These are phyloP conservation scores for Callionymus lyra DNA, from an alignment of 2,113 vertebrate genomes.

Conservation along the genomic window DNA sequence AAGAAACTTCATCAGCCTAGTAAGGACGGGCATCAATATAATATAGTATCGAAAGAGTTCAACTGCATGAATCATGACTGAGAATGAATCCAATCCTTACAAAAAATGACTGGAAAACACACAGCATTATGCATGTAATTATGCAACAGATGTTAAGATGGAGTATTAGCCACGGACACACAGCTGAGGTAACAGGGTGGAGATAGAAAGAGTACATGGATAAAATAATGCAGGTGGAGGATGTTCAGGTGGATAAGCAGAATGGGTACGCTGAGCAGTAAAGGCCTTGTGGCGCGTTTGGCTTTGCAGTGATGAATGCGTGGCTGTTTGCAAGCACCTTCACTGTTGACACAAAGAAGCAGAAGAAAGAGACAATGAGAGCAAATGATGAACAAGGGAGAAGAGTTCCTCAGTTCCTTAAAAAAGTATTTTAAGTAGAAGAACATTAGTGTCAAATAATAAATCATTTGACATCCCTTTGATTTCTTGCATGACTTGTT, in stretches of 20 bases:
- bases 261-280: conserved; percentile 36
- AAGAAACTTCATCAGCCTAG: no score
- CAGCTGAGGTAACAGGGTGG: conserved; percentile 10
- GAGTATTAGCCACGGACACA: conserved; percentile 7
- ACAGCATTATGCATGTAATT: no score
- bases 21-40: no score
- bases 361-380: conserved; percentile 44
- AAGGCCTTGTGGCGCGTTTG: conserved; percentile 41
- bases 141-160: background rate
- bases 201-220: conserved; percentile 15
- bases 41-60: no score
- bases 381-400: conserved; percentile 40
- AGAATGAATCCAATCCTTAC: no score
- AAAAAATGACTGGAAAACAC: no score
- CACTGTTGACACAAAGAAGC: conserved; percentile 64
- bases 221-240: conserved; percentile 26
- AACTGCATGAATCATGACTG: no score
- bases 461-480: no score
- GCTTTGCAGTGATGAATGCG: conserved; percentile 45
- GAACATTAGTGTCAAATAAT: no score
- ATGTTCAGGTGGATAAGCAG: conserved; percentile 30
- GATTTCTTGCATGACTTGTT: no score
- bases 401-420: background rate
- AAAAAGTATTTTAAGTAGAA: background rate
- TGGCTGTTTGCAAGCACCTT: conserved; percentile 60